These are phyloP conservation scores for Semnopithecus entellus DNA, from an alignment of 2,113 vertebrate species.

Conservation along the genomic window DNA sequence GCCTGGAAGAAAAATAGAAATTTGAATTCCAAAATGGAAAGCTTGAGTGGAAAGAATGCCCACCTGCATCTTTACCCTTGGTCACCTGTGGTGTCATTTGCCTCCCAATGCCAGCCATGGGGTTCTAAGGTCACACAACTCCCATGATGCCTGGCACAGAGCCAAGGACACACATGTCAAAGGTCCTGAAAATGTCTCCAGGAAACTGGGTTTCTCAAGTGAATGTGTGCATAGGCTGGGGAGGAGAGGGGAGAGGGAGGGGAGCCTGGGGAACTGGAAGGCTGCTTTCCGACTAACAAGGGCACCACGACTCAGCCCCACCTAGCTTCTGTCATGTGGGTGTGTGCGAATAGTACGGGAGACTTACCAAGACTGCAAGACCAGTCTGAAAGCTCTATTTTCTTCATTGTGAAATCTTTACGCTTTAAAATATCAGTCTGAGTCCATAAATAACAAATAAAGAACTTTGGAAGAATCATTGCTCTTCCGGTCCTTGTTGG, in stretches of 20 bases:
- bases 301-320: background rate
- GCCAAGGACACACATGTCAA: no score
- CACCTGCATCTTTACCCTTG: background rate
- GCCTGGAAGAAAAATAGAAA: background rate
- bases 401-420: background rate
- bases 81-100: background rate
- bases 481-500: background rate
- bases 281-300: background rate
- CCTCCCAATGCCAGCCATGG: no score
- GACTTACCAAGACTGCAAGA: background rate
- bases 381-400: background rate
- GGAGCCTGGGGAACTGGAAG: background rate
- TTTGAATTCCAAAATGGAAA: background rate
- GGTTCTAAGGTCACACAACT: background rate
- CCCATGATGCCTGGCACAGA: background rate
- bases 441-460: background rate
- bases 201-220: no score
- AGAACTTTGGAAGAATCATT: no score
- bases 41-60: background rate
- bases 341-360: accelerated
- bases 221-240: background rate
- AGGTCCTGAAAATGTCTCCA: background rate
- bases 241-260: background rate
- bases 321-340: background rate
- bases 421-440: background rate